These are phyloP conservation scores for Buteo buteo DNA, from an alignment of 2,113 vertebrate species.

Conservation along the genomic window DNA sequence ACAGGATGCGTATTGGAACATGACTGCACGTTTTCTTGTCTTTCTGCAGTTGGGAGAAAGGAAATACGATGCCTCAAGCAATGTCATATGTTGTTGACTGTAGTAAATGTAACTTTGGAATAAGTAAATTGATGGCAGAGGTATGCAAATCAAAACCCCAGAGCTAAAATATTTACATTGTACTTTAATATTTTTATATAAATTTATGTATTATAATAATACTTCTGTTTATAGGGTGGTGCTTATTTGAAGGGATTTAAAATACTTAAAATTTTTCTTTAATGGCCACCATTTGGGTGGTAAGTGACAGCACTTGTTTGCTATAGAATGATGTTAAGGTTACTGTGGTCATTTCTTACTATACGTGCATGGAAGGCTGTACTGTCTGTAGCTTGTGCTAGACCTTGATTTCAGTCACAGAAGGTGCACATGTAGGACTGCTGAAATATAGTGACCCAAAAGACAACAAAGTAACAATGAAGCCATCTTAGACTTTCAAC, in stretches of 20 bases:
- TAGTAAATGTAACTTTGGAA: neutral
- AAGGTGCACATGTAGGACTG: neutral
- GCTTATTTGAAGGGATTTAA: neutral
- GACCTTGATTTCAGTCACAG: neutral
- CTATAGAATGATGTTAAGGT: neutral
- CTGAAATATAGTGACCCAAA: neutral
- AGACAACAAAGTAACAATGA: neutral
- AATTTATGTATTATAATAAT: neutral
- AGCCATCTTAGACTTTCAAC: neutral
- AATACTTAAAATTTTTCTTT: neutral
- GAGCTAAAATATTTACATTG: neutral
- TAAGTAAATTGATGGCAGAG: neutral
- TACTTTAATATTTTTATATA: neutral
- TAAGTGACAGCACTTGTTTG: neutral
- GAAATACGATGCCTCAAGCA: neutral
- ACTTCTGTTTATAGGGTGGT: neutral
- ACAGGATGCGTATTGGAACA: neutral
- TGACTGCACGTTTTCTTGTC: neutral
- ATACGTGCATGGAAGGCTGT: neutral
- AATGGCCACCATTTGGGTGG: neutral
- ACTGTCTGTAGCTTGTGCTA: neutral
- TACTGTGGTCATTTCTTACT: neutral
- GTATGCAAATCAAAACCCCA: neutral
- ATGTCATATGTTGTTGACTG: neutral
- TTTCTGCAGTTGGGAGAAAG: neutral